Percentiles rank a stretch among this genome's conserved stretches.
These are phyloP conservation scores for Agrotis exclamationis DNA, from an alignment of 2,888 invertebrate genomes.

Conservation along the genomic window DNA sequence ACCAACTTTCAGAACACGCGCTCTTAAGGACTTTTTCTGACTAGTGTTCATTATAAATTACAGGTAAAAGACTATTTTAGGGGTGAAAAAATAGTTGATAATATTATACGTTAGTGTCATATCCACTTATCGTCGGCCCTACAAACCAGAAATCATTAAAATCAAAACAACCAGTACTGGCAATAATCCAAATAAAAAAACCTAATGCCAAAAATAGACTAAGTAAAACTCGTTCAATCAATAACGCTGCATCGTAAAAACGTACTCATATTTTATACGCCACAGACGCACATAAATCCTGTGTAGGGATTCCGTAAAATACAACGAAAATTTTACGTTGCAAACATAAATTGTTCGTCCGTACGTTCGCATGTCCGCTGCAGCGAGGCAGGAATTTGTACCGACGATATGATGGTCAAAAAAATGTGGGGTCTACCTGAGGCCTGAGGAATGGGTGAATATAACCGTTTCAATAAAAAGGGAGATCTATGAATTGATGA, in stretches of 20 bases:
- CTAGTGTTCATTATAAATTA: neutral
- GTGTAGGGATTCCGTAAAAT: constrained; percentile 64
- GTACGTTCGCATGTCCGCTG: constrained; percentile 54
- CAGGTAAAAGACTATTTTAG: neutral
- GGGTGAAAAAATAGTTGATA: too few relatives aligned
- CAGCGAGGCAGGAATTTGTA: constrained; percentile 67
- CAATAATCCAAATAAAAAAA: constrained; percentile 45
- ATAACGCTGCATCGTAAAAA: constrained; percentile 70
- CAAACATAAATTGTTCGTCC: constrained; percentile 67
- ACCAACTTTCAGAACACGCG: too few relatives aligned
- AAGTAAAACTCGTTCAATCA: constrained; percentile 61
- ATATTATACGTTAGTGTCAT: neutral
- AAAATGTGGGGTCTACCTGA: constrained; percentile 61
- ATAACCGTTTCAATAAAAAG: constrained; percentile 10
- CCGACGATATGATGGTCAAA: constrained; percentile 56
- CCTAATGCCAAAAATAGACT: constrained; percentile 50
- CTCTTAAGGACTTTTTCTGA: too few relatives aligned
- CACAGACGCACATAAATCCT: constrained; percentile 70
- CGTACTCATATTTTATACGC: constrained; percentile 69
- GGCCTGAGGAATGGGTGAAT: constrained; percentile 45
- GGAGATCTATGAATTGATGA: neutral
- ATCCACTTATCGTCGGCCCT: too few relatives aligned
- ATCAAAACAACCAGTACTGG: constrained; percentile 37
- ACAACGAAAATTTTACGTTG: constrained; percentile 68
- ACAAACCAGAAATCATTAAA: neutral